Base-by-base conservation (phyloP, 2,797 vertebrate species). In the Ispidina lecontei region DNA sequence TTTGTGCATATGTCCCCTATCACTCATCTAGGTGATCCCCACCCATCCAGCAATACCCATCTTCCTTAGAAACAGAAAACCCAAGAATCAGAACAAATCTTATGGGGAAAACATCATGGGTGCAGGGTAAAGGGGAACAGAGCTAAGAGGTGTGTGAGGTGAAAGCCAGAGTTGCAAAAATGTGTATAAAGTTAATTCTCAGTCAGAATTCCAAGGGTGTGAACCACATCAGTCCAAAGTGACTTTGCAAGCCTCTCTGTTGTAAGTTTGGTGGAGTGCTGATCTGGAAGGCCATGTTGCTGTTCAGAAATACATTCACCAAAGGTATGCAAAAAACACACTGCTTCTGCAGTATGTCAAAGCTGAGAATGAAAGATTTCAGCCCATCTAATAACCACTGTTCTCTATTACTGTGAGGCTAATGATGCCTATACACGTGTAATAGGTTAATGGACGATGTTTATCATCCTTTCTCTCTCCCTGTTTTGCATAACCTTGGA, bases 341-440 rank as follows among this genome's bases (percentile, higher is more conserved):
- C 11, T 15, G 26, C n/a, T 69, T 2, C 33, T 84, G 35, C 70
- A 77, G 4, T 29, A 25, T 6, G 26, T 19, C 19, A 55, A 26
- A 23, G n/a, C 5, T 28, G 21, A 35, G 29, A 83, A 79, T 18
- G 39, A 81, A n/a, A 65, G 7, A 35, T 77, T 71, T 67, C 39
- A 78, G n/a, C 54, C 43, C 62, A 5, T 46, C 21, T 46, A 29
- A 59, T 51, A 83, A 51, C 20, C 49, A 23, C 26, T 80, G 0
- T 71, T 31, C 7, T 23, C 41, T 47, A 43, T 14, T 44, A n/a
- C 20, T 22, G 6, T 55, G 46, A 43, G 37, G 9, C 16, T 56
- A 18, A 23, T 15, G 9, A n/a, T 67, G 22, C 14, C 25, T 64
- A 17, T 10, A 10, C 0, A 0, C 12, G 14, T 20, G 14, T 56